Evolutionary conservation across 2,113 vertebrate species (phyloP).

Genomic region (Uria aalge): DNA sequence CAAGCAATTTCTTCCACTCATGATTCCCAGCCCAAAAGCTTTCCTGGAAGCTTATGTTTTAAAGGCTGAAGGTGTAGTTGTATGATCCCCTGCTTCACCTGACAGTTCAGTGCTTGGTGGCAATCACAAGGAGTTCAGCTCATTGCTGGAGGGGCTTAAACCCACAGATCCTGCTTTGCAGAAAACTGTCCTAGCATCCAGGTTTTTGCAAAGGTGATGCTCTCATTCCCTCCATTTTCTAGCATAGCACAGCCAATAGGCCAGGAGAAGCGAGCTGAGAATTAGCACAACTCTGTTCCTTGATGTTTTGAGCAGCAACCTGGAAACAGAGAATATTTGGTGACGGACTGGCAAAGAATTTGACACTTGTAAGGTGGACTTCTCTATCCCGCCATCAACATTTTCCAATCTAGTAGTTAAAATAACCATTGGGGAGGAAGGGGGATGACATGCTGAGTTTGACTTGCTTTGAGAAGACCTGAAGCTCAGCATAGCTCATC

Average conservation of each 20-base stretch:
- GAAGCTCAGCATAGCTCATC: background rate
- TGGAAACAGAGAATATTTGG: background rate
- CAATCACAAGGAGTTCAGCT: background rate
- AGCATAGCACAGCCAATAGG: background rate
- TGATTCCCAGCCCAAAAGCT: background rate
- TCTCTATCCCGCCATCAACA: background rate
- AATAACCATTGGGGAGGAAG: background rate
- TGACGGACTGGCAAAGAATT: background rate
- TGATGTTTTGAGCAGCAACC: background rate
- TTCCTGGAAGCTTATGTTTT: background rate
- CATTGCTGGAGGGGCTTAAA: background rate
- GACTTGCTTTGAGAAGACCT: background rate
- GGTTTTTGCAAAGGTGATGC: background rate
- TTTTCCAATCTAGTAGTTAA: background rate
- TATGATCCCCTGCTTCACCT: background rate
- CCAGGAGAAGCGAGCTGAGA: background rate
- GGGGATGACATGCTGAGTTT: background rate
- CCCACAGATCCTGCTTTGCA: background rate
- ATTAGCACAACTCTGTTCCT: background rate
- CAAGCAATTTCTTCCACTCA: background rate
- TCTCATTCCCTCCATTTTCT: background rate
- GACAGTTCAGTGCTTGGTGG: background rate
- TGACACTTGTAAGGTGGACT: background rate
- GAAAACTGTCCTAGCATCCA: background rate
- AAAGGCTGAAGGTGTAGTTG: background rate